A percentile compares a stretch with the other conserved stretches of the same genome.
Conservation (phyloP, 2,888 invertebrate genomes). For the Glaucopsyche alexis region DNA sequence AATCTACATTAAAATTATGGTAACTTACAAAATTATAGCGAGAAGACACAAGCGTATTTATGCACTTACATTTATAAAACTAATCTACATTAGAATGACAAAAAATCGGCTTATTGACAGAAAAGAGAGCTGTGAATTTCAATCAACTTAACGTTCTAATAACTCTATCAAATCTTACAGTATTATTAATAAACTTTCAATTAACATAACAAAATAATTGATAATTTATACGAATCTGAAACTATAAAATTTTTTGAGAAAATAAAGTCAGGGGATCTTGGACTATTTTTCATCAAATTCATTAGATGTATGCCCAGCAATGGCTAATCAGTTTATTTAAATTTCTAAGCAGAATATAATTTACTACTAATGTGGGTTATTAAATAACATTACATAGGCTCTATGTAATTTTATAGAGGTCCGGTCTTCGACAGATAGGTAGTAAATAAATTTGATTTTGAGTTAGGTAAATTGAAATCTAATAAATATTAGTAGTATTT, state of each 20-base stretch:
- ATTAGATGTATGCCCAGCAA: neutral
- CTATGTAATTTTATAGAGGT: too few relatives aligned
- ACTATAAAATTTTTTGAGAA: too few relatives aligned
- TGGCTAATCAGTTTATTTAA: neutral
- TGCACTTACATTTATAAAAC: neutral
- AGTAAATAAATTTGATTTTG: too few relatives aligned
- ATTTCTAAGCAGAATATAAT: too few relatives aligned
- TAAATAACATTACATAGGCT: too few relatives aligned
- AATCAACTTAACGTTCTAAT: neutral
- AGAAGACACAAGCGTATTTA: slow-evolving; percentile 2
- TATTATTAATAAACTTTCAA: neutral
- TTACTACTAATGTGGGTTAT: too few relatives aligned
- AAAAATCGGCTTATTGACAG: too few relatives aligned
- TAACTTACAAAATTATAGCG: slow-evolving; percentile 22
- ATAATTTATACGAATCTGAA: neutral
- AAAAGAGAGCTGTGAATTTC: neutral
- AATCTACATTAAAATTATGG: slow-evolving; percentile 30
- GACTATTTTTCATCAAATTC: neutral
- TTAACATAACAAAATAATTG: neutral
- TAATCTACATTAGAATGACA: too few relatives aligned
- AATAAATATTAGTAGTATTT: too few relatives aligned
- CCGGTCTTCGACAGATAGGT: too few relatives aligned
- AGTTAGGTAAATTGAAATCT: too few relatives aligned
- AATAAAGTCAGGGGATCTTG: neutral
- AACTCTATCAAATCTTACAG: neutral